A percentile compares a stretch with the other conserved stretches of the same genome.
phyloP scores from a whole-genome alignment of 2,113 vertebrate species.

The Tragelaphus scriptus region DNA sequence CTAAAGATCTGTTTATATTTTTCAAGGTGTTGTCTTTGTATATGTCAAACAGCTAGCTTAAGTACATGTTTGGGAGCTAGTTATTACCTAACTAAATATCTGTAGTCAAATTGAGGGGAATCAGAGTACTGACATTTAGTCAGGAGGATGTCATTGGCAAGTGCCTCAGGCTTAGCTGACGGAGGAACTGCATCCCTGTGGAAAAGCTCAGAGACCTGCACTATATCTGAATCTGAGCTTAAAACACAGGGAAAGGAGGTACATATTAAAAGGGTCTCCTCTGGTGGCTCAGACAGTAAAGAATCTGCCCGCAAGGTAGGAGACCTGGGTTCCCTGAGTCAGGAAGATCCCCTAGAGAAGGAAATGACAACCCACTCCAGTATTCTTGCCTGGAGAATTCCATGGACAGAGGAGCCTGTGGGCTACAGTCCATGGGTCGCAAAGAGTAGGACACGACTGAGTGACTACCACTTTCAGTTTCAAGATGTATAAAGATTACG shows the following conservation, averaged over 20 bases:
- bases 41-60: slow-evolving; percentile 50
- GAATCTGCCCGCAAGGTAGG: background rate
- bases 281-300: background rate
- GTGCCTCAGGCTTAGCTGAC: background rate
- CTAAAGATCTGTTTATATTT: slow-evolving; percentile 25
- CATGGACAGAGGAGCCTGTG: background rate
- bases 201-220: background rate
- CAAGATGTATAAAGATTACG: background rate
- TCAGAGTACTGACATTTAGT: slow-evolving; percentile 7
- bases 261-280: background rate
- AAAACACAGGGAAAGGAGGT: background rate
- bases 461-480: background rate
- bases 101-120: background rate
- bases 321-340: background rate
- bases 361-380: background rate
- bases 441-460: background rate
- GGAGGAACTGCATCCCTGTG: background rate
- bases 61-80: slow-evolving; percentile 4
- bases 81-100: slow-evolving; percentile 53
- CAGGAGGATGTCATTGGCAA: slow-evolving; percentile 20
- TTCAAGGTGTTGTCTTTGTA: slow-evolving; percentile 53
- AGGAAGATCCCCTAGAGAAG: background rate
- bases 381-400: background rate
- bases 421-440: background rate
- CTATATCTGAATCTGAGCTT: background rate